phyloP scores from a whole-genome alignment of 2,113 vertebrate genomes.

The Xenopus borealis region DNA sequence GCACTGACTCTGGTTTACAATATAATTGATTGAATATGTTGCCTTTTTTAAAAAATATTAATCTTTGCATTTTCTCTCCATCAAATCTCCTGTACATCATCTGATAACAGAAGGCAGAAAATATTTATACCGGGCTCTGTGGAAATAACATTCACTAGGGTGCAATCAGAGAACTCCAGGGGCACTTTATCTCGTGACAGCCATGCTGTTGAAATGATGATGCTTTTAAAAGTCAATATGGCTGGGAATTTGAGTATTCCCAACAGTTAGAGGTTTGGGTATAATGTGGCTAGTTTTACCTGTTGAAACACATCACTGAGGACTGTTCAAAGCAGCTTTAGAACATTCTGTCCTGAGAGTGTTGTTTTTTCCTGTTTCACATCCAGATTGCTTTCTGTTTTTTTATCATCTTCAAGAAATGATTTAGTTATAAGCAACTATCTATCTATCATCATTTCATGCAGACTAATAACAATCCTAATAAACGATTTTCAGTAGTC shows the following conservation, averaged over 20 bases:
- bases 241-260: conserved; percentile 35
- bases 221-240: conserved; percentile 42
- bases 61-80: neutral
- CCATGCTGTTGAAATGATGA: conserved; percentile 38
- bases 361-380: too few species aligned
- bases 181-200: conserved; percentile 27
- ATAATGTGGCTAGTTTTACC: conserved; percentile 15
- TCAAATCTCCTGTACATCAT: neutral
- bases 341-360: too few species aligned
- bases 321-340: neutral
- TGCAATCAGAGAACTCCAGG: conserved; percentile 29
- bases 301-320: conserved; percentile 21
- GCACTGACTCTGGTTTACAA: neutral
- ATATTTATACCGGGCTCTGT: conserved; percentile 13
- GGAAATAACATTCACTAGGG: conserved; percentile 23
- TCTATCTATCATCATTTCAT: too few species aligned
- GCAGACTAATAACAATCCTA: too few species aligned
- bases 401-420: too few species aligned
- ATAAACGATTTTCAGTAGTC: too few species aligned
- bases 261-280: conserved; percentile 7
- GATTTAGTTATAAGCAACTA: too few species aligned
- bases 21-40: neutral
- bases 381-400: too few species aligned
- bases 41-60: too few species aligned
- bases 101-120: conserved; percentile 21